phyloP scores from a whole-genome alignment of 2,888 invertebrate species.

The Morinoia aosen region DNA sequence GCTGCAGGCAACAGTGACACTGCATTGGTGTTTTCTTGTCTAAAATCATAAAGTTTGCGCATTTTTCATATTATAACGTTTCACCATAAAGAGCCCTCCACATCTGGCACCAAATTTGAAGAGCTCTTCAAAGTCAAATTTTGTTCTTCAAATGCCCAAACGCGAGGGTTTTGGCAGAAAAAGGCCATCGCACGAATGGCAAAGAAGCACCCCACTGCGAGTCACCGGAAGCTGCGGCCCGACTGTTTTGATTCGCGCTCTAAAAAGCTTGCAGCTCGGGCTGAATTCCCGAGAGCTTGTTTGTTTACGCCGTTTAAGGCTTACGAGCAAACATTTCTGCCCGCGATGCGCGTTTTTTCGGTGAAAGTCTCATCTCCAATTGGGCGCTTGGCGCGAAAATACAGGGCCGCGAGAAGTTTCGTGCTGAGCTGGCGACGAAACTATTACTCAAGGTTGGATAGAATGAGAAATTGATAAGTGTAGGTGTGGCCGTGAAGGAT shows the following conservation, averaged over 20 bases:
- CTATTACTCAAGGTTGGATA: background rate
- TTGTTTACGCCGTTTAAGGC: conserved; percentile 1
- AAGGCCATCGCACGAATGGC: background rate
- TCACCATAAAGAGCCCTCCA: too few relatives aligned
- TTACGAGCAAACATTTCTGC: conserved; percentile 4
- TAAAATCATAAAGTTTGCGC: too few relatives aligned
- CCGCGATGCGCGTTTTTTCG: conserved; percentile 3
- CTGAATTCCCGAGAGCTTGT: conserved; percentile 2
- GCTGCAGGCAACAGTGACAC: too few relatives aligned
- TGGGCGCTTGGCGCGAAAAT: background rate
- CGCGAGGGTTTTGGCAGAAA: too few relatives aligned
- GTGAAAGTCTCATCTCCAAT: conserved; percentile 4
- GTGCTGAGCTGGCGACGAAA: background rate
- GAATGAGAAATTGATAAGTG: background rate
- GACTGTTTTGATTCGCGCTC: conserved; percentile 4
- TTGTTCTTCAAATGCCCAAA: too few relatives aligned
- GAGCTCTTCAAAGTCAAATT: too few relatives aligned
- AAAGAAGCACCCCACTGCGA: background rate
- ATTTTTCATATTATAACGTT: too few relatives aligned
- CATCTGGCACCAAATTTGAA: too few relatives aligned
- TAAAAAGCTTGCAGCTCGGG: background rate
- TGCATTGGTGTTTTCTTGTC: too few relatives aligned
- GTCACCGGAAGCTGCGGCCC: background rate
- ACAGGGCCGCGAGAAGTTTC: background rate
- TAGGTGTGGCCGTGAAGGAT: background rate